Base-by-base conservation (phyloP, 2,888 invertebrate genomes). In the Hypena proboscidalis region DNA sequence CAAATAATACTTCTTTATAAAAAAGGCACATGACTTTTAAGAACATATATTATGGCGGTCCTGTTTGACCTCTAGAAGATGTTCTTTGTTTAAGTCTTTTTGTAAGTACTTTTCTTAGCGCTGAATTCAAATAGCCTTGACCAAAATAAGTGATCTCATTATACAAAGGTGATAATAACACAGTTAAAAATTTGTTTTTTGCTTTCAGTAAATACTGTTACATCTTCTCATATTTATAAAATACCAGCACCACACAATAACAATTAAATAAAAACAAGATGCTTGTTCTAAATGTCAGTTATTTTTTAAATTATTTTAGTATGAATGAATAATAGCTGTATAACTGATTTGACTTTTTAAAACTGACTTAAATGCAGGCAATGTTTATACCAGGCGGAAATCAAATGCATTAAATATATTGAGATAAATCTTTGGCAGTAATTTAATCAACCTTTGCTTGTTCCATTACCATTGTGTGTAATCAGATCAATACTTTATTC, bases 131-230 rank as follows among this genome's bases (percentile, higher is more conserved):
- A 59, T 38, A 66, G 47, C 60, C 67, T 41, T 69, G 66, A 61
- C 67, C 58, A 35, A 66, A 62, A 55, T 60, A 51, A 44, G 52
- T 60, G 55, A 53, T 58, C 60, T 66, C 32, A 59, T 53, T 42
- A 41, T 41, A 43, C 20, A 42, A 42, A 29, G 26, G 26, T 37
- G 44, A 27, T 48, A 41, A 39, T 42, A 39, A 59, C 40, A 51
- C 33, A 30, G 36, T 44, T 17, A 3, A 44, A 44, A 57, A 51
- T 38, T 27, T 27, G 38, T 37, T 51, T 40, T 55, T 51, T 46
- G 40, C 20, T 8, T 32, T 46, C 7, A 34, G 51, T 45, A 46
- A 60, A 61, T 46, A 57, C 26, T 45, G 29, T n/a, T n/a, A n/a
- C 33, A 48, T 44, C 45, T 35, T 44, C 31, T 45, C 3, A 36